Base-by-base conservation (phyloP, 2,113 vertebrate genomes). In the Aleadryas rufinucha region DNA sequence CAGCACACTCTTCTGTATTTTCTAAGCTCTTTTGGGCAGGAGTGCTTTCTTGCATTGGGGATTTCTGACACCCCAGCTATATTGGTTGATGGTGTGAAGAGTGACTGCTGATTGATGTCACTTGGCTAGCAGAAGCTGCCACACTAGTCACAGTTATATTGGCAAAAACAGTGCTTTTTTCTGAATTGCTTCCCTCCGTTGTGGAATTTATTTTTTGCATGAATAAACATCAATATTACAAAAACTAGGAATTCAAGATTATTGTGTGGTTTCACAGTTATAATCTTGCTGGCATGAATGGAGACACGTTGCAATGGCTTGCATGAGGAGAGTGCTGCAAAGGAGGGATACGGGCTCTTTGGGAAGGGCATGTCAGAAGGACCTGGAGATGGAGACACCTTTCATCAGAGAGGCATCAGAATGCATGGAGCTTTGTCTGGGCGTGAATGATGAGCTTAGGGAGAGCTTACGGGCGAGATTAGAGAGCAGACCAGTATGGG, bases 71-170 rank as follows among this genome's bases (percentile, higher is more conserved):
- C 49, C 31, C 41, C 41, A 91, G 69, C 31, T 89, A 66, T 42
- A 53, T 1, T 75, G 69, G 54, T 19, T 93, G 87, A 78, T 2
- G 8, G 57, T 74, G 69, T 41, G 66, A 97, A 91, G 57, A 91
- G 57, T 79, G 82, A 95, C 69, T 95, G 84, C 13, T 84, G 87
- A 94, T n/a, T 94, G 94, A 95, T 41, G 5, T 56, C 89, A 94
- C 84, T 76, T 91, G 74, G 82, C 78, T 85, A 93, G 53, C 82
- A 93, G 74, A 87, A 93, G 70, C 78, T 94, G 74, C 69, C 72
- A 71, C 77, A 81, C 64, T 63, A 95, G 77, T 91, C 69, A 70
- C 87, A 91, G 61, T 56, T 79, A 71, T 2, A 83, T 9, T 91
- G n/a, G 49, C 65, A 91, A 79, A 90, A 93, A 13, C 57, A 78